phyloP scores from a whole-genome alignment of 2,888 invertebrate genomes.

The Ectobius pallidus region DNA sequence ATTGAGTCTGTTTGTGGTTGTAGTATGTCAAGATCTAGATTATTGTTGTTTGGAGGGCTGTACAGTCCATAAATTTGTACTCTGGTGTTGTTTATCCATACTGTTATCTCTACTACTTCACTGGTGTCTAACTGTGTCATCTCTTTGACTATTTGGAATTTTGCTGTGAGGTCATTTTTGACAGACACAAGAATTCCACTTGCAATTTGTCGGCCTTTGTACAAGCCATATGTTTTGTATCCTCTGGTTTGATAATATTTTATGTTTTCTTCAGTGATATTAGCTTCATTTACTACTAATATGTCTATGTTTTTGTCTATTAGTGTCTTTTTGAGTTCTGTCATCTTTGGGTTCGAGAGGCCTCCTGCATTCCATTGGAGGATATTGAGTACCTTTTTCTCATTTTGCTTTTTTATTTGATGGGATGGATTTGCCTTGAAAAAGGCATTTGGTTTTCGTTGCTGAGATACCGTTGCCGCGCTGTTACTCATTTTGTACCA shows the following conservation, averaged over 20 bases:
- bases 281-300: neutral
- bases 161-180: neutral
- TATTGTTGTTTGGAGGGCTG: no score
- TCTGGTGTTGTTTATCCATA: no score
- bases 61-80: no score
- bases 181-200: neutral
- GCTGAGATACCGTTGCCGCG: neutral
- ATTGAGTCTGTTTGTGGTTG: neutral
- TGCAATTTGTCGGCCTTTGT: neutral
- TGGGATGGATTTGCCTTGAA: neutral
- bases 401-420: neutral
- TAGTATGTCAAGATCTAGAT: neutral
- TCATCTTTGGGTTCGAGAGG: neutral
- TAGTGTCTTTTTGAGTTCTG: neutral
- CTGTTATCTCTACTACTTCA: no score
- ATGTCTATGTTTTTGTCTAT: neutral
- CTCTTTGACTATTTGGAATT: neutral
- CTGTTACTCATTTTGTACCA: neutral
- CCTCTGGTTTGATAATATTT: constrained; percentile 1
- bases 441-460: neutral
- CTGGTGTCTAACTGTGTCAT: neutral
- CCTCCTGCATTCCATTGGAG: no score
- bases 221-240: neutral
- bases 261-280: constrained; percentile 8
- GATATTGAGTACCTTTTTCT: neutral